A percentile compares a stretch with the other conserved stretches of the same genome.
These are phyloP conservation scores for Drosophila picticornis DNA, from an alignment of 2,888 invertebrate species.

Conservation along the genomic window DNA sequence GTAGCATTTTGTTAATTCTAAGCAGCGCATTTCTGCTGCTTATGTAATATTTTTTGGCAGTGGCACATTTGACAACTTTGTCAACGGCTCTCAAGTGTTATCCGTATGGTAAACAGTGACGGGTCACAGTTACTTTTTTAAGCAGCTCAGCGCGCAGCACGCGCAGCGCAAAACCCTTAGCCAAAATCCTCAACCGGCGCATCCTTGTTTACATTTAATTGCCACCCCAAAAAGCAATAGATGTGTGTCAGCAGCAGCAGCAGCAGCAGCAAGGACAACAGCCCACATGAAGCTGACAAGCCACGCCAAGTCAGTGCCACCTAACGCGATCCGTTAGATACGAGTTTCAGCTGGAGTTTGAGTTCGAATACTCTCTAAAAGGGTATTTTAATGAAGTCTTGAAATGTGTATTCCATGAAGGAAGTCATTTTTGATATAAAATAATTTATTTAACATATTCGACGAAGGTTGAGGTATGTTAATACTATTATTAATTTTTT, in stretches of 20 bases:
- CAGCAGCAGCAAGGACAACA: conserved; percentile 23
- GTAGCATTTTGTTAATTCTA: background rate
- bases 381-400: no score
- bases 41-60: conserved; percentile 14
- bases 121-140: conserved; percentile 67
- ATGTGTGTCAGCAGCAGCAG: background rate
- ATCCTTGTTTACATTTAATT: conserved; percentile 57
- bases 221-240: conserved; percentile 45
- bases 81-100: conserved; percentile 77
- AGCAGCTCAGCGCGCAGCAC: conserved; percentile 73
- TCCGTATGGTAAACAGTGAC: conserved; percentile 73
- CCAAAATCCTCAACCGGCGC: conserved; percentile 26
- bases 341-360: conserved; percentile 3
- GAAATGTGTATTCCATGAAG: background rate
- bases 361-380: conserved; percentile 7
- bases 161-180: conserved; percentile 36
- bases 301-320: conserved; percentile 80
- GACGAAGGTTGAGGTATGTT: background rate
- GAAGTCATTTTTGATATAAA: background rate
- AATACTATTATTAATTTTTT: no score
- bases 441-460: background rate
- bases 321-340: conserved; percentile 76
- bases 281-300: conserved; percentile 83
- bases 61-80: conserved; percentile 64
- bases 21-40: conserved; percentile 27